Evolutionary conservation across 2,797 vertebrate species (phyloP), one percentile per base, ranked within the genome.

Genomic region (Champsocephalus gunnari): DNA sequence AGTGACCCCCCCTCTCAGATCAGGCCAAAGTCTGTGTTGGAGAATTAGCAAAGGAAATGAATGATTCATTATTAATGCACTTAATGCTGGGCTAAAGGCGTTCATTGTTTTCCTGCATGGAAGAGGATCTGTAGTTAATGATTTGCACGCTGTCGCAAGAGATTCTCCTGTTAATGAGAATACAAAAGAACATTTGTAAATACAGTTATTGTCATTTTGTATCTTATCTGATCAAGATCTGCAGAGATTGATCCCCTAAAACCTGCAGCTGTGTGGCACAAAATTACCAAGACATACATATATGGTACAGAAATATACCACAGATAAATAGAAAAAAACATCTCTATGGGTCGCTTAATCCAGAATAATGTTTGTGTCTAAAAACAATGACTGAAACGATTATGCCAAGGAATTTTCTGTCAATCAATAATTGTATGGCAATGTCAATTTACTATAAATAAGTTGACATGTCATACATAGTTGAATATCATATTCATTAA

Each of bases 61-160:
- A 82, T 73, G 28, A 81, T 85, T 82, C 74, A 76, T 83, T 58
- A 74, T 69, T 71, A 59, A 89, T 80, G 82, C 79, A 87, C 80
- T 82, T 88, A 83, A 43, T 67, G 77, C 83, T 78, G 79, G 76
- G 87, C 73, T 76, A 86, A 87, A 85, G n/a, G 79, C 69, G 73
- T 65, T 68, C 2, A 56, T 45, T 68, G 8, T 57, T 70, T 54
- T 74, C 48, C 62, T 68, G 79, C 64, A 75, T 88, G 64, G 71
- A 74, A 78, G 50, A 69, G 19, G 28, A 49, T 71, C 72, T 72
- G 24, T 58, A 3, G 65, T 71, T 66, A 24, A 73, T 59, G 54
- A 70, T 79, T 87, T 83, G 77, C 80, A 89, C 75, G 34, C 24
- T 51, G 1, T 44, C 44, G 19, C 14, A 12, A 34, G 43, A 47